Evolutionary conservation across 2,888 invertebrate species (phyloP).

Genomic region (Luperina nickerlii): DNA sequence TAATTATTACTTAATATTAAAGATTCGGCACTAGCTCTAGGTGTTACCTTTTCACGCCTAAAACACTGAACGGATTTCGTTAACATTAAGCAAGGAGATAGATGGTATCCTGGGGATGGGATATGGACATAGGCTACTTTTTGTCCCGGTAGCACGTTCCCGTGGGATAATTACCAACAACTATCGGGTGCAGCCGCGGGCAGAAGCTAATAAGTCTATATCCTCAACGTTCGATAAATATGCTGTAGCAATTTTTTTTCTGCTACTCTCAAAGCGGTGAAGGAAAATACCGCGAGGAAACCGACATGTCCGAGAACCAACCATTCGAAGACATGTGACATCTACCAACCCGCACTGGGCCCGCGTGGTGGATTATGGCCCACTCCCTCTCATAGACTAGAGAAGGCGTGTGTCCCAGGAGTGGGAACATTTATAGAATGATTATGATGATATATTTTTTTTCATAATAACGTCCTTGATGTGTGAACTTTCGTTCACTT

Average conservation of each 20-base stretch:
- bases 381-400: no score
- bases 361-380: no score
- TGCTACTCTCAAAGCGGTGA: no score
- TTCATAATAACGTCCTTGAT: not conserved
- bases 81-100: not conserved
- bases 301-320: no score
- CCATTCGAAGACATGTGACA: no score
- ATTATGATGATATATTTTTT: not conserved
- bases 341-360: no score
- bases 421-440: no score
- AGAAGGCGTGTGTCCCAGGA: no score
- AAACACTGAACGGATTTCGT: not conserved
- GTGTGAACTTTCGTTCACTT: not conserved
- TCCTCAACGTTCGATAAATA: not conserved
- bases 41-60: no score
- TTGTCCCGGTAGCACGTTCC: not conserved
- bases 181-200: not conserved
- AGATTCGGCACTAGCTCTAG: not conserved
- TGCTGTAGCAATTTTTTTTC: not conserved
- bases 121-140: not conserved
- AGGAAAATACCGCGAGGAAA: no score
- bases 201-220: not conserved
- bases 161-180: not conserved
- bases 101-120: not conserved
- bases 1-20: not conserved